Conservation (phyloP, 2,888 invertebrate genomes). For the Oligia latruncula region DNA sequence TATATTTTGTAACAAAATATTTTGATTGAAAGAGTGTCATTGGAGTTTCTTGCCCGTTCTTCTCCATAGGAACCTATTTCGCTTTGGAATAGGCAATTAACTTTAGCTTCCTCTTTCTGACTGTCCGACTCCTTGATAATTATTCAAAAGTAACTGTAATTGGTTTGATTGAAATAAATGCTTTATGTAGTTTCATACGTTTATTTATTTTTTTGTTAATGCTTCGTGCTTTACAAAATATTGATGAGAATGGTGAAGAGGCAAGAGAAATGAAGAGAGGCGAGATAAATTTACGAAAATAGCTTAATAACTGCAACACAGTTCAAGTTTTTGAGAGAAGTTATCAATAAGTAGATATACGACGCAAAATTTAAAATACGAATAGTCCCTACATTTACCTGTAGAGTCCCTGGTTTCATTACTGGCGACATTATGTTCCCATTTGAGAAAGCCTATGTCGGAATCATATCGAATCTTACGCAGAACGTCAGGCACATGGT, state of each 20-base stretch:
- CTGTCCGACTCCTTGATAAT: neutral
- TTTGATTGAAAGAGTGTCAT: neutral
- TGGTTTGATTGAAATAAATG: neutral
- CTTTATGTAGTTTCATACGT: neutral
- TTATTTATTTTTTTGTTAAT: neutral
- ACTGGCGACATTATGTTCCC: neutral
- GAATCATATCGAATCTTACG: conserved; percentile 76
- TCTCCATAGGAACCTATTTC: neutral
- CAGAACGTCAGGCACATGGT: conserved; percentile 68
- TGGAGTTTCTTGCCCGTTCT: neutral
- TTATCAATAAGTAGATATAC: neutral
- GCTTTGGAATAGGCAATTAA: neutral
- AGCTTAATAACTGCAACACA: too few species aligned
- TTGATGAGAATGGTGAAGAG: neutral
- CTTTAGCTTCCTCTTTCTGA: neutral
- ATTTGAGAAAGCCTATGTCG: conserved; percentile 71
- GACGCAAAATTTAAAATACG: neutral
- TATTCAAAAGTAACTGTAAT: neutral
- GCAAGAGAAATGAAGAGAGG: neutral
- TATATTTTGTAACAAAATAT: neutral
- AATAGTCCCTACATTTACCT: neutral
- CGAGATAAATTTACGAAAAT: too few species aligned
- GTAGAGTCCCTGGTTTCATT: conserved; percentile 16
- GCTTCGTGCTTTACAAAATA: neutral
- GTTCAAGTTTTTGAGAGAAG: neutral